Conservation (phyloP, 2,888 invertebrate genomes). For the Sturmia bella region DNA sequence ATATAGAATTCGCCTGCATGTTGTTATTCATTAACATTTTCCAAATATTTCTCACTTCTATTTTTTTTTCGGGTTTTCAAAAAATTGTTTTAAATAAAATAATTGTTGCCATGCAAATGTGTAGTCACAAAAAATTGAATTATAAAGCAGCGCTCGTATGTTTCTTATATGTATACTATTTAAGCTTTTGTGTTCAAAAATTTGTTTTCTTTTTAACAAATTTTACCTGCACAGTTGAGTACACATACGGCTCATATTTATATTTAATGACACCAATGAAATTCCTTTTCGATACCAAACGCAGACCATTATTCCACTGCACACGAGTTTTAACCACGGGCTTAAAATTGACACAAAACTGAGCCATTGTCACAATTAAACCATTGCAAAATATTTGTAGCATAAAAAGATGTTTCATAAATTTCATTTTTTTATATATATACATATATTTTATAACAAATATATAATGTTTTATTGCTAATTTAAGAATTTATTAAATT, state of each 20-base stretch:
- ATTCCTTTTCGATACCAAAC: conserved; percentile 30
- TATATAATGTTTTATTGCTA: too few relatives aligned
- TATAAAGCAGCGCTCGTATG: too few relatives aligned
- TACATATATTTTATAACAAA: background rate
- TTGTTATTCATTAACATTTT: background rate
- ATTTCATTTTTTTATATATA: conserved; percentile 25
- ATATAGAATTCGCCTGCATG: background rate
- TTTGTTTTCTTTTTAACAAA: background rate
- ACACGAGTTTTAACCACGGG: conserved; percentile 32
- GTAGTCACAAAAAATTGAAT: too few relatives aligned
- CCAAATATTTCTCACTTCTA: background rate
- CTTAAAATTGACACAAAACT: conserved; percentile 48
- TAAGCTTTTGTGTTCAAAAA: too few relatives aligned
- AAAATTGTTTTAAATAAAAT: background rate
- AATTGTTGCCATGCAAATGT: too few relatives aligned
- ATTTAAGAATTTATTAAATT: background rate
- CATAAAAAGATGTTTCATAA: background rate
- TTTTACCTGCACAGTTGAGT: conserved; percentile 58
- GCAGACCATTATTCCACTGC: conserved; percentile 51
- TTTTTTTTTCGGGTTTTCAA: background rate
- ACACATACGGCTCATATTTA: conserved; percentile 61
- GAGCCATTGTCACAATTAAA: background rate
- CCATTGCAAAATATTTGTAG: conserved; percentile 6
- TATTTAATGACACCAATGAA: conserved; percentile 51
- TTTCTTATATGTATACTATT: too few relatives aligned